Percentiles rank a stretch among this genome's conserved stretches.
phyloP scores from a whole-genome alignment of 2,888 invertebrate genomes.

The Siphlonurus alternatus region DNA sequence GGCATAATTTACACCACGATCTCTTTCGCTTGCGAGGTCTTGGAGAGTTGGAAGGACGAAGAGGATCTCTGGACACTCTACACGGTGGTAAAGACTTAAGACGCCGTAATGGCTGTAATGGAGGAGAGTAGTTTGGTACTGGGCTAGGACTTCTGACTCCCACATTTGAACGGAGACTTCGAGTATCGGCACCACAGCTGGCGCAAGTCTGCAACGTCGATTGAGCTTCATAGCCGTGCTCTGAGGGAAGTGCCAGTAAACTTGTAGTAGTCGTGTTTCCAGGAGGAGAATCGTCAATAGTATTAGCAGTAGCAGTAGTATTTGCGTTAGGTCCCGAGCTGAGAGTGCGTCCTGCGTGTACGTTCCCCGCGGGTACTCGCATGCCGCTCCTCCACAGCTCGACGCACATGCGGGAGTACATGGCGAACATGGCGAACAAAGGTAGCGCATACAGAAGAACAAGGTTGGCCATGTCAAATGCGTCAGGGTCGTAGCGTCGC shows the following conservation, averaged over 20 bases:
- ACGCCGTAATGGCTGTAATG: neutral
- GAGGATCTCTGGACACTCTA: neutral
- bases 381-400: constrained; percentile 48
- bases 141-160: neutral
- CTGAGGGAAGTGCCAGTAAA: neutral
- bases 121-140: neutral
- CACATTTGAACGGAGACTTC: neutral
- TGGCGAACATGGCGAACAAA: constrained; percentile 51
- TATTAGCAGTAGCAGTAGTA: neutral
- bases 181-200: neutral
- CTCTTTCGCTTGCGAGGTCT: neutral
- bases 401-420: constrained; percentile 71
- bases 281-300: neutral
- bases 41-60: constrained; percentile 1
- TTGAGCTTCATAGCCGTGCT: neutral
- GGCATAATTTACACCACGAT: neutral
- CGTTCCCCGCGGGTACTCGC: neutral
- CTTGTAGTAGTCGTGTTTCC: neutral
- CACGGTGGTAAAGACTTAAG: neutral
- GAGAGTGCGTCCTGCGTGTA: neutral
- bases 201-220: neutral
- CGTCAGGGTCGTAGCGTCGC: constrained; percentile 57
- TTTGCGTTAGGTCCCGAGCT: neutral
- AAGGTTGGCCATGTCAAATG: constrained; percentile 67
- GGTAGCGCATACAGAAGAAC: constrained; percentile 69